Evolutionary conservation across 2,113 vertebrate genomes (phyloP), one percentile per base, ranked within the genome.

Genomic region (Eubucco bourcierii): DNA sequence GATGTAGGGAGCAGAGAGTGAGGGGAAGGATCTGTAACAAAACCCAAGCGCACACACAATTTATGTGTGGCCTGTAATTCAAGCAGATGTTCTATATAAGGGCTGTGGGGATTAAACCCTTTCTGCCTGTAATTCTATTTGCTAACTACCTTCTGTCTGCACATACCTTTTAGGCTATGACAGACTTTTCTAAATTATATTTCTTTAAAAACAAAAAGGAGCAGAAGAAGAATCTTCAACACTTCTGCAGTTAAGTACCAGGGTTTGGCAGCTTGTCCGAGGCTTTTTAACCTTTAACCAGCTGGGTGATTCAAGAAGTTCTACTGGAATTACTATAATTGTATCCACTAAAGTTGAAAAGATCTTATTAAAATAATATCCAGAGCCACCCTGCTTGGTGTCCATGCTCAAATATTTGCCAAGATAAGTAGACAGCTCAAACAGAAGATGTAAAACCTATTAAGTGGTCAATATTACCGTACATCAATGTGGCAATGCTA

Each of bases 31-130:
- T 97, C 97, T 98, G 98, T 98, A 97, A 98, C 97, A 98, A 98
- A 99, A 99, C 98, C 97, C 98, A 98, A 98, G 97, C 98, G 87
- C 90, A 98, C 97, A 96, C 97, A 97, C 96, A 97, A 96, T 98
- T 97, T 97, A 98, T 97, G 97, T 97, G 97, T 95, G 97, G 97
- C 97, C 97, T 98, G 98, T 98, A 98, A 98, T 98, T 98, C 98
- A 98, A 99, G 98, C 98, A 98, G 96, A 97, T 97, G 98, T 98
- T 98, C 97, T 97, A 97, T 97, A 98, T 76, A 98, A 97, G 97
- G 87, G 96, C 97, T 97, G 97, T 96, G 98, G 97, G 98, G 98
- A 98, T 98, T 98, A 98, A 93, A 95, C 84, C 83, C 97, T 97
- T 95, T 98, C 97, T 98, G 96, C 96, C 97, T 96, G 97, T 98